Conservation (phyloP, 2,797 vertebrate genomes). For the Galaxias olidus region DNA sequence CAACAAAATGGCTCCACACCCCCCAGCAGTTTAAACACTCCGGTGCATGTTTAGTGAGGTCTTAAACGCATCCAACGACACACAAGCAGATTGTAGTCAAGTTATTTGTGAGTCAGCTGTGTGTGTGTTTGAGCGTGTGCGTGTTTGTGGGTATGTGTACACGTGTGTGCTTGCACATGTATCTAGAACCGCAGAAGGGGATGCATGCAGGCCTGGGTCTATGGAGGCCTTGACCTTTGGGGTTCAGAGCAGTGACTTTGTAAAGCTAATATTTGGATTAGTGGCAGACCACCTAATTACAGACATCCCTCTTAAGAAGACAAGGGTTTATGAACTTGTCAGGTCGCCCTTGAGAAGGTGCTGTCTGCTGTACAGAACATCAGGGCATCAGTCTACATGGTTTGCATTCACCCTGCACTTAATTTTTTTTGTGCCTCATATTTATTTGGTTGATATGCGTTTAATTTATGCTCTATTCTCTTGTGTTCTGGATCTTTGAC, state of each 20-base stretch:
- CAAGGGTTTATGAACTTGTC: slow-evolving; percentile 13
- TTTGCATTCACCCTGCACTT: slow-evolving; percentile 22
- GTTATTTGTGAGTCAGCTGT: slow-evolving; percentile 1
- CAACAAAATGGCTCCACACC: slow-evolving; percentile 57
- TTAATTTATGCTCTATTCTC: slow-evolving; percentile 32
- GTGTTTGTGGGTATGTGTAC: slow-evolving; percentile 3
- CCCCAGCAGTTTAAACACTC: slow-evolving; percentile 59
- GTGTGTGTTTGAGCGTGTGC: slow-evolving; percentile 12
- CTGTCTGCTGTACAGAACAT: no score
- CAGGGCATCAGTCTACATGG: slow-evolving; percentile 18
- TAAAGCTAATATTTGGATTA: slow-evolving; percentile 68
- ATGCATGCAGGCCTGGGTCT: slow-evolving; percentile 23
- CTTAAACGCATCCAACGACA: slow-evolving; percentile 8
- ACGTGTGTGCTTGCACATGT: neutral
- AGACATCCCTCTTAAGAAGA: slow-evolving; percentile 33
- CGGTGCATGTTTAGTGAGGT: slow-evolving; percentile 48
- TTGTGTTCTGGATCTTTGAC: slow-evolving; percentile 25
- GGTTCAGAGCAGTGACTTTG: slow-evolving; percentile 50
- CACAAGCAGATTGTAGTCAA: neutral
- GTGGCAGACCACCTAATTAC: slow-evolving; percentile 54
- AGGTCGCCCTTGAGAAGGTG: neutral
- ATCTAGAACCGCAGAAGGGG: neutral
- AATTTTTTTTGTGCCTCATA: no score
- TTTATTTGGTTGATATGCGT: no score
- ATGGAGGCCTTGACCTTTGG: slow-evolving; percentile 32